Evolutionary conservation across 2,113 vertebrate genomes (phyloP), one percentile per base, ranked within the genome.

Genomic region (Petrocephalus microphthalmus): DNA sequence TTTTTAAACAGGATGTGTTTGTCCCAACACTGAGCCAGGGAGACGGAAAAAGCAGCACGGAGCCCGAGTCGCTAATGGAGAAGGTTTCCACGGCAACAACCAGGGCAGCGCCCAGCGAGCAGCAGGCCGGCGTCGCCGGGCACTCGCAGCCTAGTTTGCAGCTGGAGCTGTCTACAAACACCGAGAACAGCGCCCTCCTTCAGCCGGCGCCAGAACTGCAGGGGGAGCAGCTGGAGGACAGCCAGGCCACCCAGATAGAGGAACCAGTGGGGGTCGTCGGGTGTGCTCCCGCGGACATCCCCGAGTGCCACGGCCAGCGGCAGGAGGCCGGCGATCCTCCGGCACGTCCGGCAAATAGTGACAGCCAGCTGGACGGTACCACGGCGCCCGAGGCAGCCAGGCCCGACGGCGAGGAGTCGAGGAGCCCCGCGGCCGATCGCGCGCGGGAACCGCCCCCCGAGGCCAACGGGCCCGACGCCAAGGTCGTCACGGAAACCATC

Each of bases 1-100:
- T 19, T n/a, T 90, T 83, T 90, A 11, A 90, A 85, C 92, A 99
- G 98, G 98, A 99, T 87, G 96, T 96, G 52, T 99, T 99, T 89
- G 93, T 97, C 90, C 95, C 97, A 37, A 98, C 97, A 0, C 98
- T 90, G 89, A 98, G 96, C 91, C 94, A 95, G 84, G 95, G 96
- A 87, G 89, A 94, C 7, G 90, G 64, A 7, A 89, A 89, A 54
- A 82, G 89, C 56, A 88, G 74, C 81, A 83, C 20, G 22, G 87
- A n/a, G 8, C 3, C 88, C 0, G 87, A 87, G 0, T 37, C 84
- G 0, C 89, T 90, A 7, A 90, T 71, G 84, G 92, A 89, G 47
- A 56, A 93, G 91, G 22, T 25, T 90, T 74, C 67, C 84, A 88
- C 87, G 87, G 88, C 89, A 20, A n/a, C 90, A 17, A 85, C 86